A percentile compares a stretch with the other conserved stretches of the same genome.
Conservation (phyloP, 2,888 invertebrate species). For the Lochmaea capreae region DNA sequence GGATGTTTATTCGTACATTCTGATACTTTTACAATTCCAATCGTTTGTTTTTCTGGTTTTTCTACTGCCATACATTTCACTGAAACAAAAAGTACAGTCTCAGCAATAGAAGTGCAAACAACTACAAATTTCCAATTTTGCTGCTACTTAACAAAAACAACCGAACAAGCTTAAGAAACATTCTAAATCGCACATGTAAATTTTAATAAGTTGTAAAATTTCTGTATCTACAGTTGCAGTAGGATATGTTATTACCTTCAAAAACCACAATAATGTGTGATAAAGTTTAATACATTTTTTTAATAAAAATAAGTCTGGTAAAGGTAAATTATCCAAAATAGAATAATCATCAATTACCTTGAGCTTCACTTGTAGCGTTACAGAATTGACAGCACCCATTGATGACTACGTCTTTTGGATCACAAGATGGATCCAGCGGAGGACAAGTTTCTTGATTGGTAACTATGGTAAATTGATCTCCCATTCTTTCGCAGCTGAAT, state of each 20-base stretch:
- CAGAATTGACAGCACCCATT: slow-evolving; percentile 80
- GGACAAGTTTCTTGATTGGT: slow-evolving; percentile 70
- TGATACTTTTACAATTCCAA: slow-evolving; percentile 73
- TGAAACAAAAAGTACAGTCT: slow-evolving; percentile 54
- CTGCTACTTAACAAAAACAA: too few relatives aligned
- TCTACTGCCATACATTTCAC: slow-evolving; percentile 71
- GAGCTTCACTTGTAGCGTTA: slow-evolving; percentile 66
- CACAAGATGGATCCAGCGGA: slow-evolving; percentile 69
- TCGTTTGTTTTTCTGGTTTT: slow-evolving; percentile 68
- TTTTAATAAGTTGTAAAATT: too few relatives aligned
- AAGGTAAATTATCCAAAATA: too few relatives aligned
- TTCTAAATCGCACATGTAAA: too few relatives aligned
- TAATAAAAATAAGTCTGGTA: too few relatives aligned
- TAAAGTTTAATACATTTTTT: too few relatives aligned
- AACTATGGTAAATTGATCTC: slow-evolving; percentile 65
- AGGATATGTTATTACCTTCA: too few relatives aligned
- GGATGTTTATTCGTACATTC: slow-evolving; percentile 73
- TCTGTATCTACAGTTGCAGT: too few relatives aligned
- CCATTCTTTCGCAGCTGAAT: slow-evolving; percentile 69
- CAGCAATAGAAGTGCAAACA: too few relatives aligned
- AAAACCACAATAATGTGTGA: too few relatives aligned
- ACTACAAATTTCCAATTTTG: too few relatives aligned
- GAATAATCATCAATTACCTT: slow-evolving; percentile 62
- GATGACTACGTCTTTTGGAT: slow-evolving; percentile 67
- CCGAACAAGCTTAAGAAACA: too few relatives aligned